phyloP scores from a whole-genome alignment of 2,888 invertebrate species.

The Rugalucina vietnamica region DNA sequence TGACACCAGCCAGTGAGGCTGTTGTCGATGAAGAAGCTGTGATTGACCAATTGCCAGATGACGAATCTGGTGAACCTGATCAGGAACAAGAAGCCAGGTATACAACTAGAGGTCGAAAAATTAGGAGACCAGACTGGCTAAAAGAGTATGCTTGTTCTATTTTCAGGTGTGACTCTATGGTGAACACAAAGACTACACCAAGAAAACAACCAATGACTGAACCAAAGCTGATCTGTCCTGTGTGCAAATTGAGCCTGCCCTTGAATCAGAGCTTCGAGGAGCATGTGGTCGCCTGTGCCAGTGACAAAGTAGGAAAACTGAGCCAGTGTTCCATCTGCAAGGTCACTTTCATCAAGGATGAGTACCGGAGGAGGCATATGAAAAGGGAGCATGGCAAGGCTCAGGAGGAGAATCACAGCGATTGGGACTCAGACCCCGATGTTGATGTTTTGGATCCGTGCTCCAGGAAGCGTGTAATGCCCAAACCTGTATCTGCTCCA shows the following conservation, averaged over 20 bases:
- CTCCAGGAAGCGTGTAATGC: neutral
- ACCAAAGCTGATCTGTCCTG: neutral
- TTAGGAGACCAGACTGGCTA: neutral
- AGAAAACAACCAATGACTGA: neutral
- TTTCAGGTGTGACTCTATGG: neutral
- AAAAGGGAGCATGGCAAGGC: neutral
- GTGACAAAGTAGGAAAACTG: neutral
- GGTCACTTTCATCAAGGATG: neutral
- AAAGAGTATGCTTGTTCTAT: neutral
- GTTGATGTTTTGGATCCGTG: neutral
- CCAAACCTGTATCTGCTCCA: neutral
- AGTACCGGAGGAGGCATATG: neutral
- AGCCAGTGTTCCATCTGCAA: neutral
- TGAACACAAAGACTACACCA: neutral
- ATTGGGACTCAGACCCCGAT: neutral
- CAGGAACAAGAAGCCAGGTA: neutral
- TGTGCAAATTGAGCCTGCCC: neutral
- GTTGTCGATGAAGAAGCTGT: neutral
- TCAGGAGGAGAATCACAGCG: neutral
- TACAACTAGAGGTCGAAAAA: neutral
- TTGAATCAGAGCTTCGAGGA: neutral
- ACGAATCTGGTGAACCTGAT: neutral
- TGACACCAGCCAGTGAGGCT: neutral
- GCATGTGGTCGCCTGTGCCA: neutral
- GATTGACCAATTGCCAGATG: neutral